Percentiles rank a stretch among this genome's conserved stretches.
Conservation (phyloP, 2,113 vertebrate species). For the Miniopterus natalensis region DNA sequence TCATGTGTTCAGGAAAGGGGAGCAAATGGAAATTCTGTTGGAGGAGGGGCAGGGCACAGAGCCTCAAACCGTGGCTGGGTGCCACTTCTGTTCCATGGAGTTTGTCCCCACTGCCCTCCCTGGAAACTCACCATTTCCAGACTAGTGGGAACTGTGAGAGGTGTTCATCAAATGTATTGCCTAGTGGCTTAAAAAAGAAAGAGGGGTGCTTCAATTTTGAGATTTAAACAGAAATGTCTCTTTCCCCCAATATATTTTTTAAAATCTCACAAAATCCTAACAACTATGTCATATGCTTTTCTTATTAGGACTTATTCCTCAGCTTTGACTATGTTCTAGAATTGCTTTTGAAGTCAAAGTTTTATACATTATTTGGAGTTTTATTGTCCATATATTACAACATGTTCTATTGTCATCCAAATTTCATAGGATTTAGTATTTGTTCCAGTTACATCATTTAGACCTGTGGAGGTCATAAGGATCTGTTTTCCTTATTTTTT, state of each 20-base stretch:
- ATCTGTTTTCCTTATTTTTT: constrained; percentile 79
- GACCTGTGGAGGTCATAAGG: constrained; percentile 74
- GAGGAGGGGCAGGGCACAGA: background rate
- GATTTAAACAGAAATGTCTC: constrained; percentile 49
- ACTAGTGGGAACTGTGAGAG: background rate
- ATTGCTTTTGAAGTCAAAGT: constrained; percentile 36
- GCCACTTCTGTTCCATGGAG: no score
- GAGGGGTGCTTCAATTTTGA: constrained; percentile 56
- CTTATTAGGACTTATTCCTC: constrained; percentile 72
- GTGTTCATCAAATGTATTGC: constrained; percentile 67
- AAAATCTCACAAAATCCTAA: constrained; percentile 58
- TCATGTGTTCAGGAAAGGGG: background rate
- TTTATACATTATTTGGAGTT: constrained; percentile 76
- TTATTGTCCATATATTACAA: constrained; percentile 77
- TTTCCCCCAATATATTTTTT: no score
- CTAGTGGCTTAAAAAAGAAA: constrained; percentile 43
- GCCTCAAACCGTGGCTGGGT: rapidly evolving
- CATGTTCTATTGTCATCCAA: constrained; percentile 73
- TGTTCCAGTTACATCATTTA: constrained; percentile 69
- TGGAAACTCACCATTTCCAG: constrained; percentile 20
- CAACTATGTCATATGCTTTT: constrained; percentile 61
- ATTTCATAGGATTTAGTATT: constrained; percentile 62
- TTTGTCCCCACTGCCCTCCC: constrained; percentile 49
- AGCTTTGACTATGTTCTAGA: constrained; percentile 42
- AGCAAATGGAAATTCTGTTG: background rate